These are phyloP conservation scores for Eutrigla gurnardus DNA, from an alignment of 2,797 vertebrate species.

Conservation along the genomic window DNA sequence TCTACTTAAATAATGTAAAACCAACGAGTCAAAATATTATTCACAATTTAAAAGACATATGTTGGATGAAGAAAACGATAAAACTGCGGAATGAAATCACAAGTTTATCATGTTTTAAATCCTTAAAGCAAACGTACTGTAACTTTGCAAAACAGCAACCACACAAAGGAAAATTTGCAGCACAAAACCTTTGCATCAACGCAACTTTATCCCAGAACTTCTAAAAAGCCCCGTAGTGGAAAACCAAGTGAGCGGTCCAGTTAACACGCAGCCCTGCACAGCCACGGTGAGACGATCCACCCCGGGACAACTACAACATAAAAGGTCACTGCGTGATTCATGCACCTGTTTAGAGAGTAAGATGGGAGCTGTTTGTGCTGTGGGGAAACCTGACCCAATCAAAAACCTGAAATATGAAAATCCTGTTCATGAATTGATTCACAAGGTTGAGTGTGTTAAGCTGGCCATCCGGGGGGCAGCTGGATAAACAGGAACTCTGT, in stretches of 20 bases:
- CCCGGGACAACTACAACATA: slow-evolving; percentile 47
- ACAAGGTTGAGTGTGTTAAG: slow-evolving; percentile 62
- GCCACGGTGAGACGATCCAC: slow-evolving; percentile 14
- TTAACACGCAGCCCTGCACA: slow-evolving; percentile 8
- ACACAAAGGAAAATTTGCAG: neutral
- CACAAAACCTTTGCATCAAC: slow-evolving; percentile 7
- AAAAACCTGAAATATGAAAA: slow-evolving; percentile 69
- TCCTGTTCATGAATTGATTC: slow-evolving; percentile 69
- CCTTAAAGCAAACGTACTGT: neutral
- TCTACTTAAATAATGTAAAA: neutral
- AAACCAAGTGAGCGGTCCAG: slow-evolving; percentile 12
- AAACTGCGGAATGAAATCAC: neutral
- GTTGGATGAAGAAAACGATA: neutral
- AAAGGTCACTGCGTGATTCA: slow-evolving; percentile 82
- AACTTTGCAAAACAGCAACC: neutral
- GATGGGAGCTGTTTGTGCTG: slow-evolving; percentile 68
- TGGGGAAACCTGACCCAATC: slow-evolving; percentile 67
- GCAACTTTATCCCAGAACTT: neutral
- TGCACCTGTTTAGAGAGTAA: slow-evolving; percentile 72
- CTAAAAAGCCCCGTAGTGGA: neutral
- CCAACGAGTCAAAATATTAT: neutral
- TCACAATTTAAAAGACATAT: neutral
- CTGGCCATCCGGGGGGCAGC: slow-evolving; percentile 18
- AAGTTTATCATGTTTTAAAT: neutral
- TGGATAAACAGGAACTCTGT: slow-evolving; percentile 30